Evolutionary conservation across 2,888 invertebrate species (phyloP).

Genomic region (Ecliptopera silaceata): DNA sequence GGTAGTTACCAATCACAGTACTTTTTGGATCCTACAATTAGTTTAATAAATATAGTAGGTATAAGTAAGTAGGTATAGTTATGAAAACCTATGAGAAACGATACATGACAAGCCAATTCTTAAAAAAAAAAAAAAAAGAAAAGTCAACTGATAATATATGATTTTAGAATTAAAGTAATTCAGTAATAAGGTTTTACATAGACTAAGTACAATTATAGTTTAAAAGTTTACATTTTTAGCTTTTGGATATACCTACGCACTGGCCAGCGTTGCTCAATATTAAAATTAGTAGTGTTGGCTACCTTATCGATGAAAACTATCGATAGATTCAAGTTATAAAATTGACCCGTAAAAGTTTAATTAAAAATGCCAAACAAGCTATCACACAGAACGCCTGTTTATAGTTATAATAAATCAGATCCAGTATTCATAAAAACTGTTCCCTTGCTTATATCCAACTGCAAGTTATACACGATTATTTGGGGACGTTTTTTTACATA

Average conservation of each 20-base stretch:
- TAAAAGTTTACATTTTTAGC: constrained; percentile 25
- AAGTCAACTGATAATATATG: too few species aligned
- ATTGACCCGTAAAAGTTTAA: constrained; percentile 22
- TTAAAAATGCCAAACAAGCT: constrained; percentile 1
- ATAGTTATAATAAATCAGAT: constrained; percentile 18
- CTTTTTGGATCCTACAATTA: constrained; percentile 65
- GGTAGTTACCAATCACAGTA: constrained; percentile 78
- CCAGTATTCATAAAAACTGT: constrained; percentile 18
- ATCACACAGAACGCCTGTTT: constrained; percentile 2
- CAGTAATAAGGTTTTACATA: constrained; percentile 10
- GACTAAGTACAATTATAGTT: constrained; percentile 9
- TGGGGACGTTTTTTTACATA: constrained; percentile 49
- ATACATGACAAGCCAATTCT: constrained; percentile 29
- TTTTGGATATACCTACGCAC: constrained; percentile 33
- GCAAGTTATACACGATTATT: constrained; percentile 44
- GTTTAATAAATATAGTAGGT: constrained; percentile 55
- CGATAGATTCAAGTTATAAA: constrained; percentile 21
- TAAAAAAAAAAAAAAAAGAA: constrained; percentile 13
- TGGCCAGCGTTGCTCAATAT: constrained; percentile 17
- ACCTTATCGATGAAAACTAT: constrained; percentile 26
- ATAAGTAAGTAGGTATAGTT: constrained; percentile 38
- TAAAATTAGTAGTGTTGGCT: constrained; percentile 24
- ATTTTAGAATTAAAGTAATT: constrained; percentile 20
- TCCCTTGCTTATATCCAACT: constrained; percentile 45
- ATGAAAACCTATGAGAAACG: constrained; percentile 27